Evolutionary conservation across 2,888 invertebrate species (phyloP).

Genomic region (Catocala sponsa): DNA sequence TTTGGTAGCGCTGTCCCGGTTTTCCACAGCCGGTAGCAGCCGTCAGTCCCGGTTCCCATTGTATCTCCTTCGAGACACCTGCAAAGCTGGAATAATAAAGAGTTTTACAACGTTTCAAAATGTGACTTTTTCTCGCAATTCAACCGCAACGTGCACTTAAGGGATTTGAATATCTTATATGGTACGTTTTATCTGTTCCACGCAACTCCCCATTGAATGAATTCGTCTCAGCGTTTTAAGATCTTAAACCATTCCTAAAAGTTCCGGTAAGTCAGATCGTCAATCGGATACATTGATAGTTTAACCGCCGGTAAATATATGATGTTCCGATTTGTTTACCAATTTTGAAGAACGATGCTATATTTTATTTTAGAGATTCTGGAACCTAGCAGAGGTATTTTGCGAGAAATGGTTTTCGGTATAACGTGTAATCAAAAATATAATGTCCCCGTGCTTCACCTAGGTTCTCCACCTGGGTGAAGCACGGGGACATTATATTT

Average conservation of each 20-base stretch:
- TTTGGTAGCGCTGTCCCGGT: conserved; percentile 56
- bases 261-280: conserved; percentile 51
- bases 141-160: conserved; percentile 87
- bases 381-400: too few species aligned
- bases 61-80: conserved; percentile 82
- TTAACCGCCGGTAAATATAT: conserved; percentile 21
- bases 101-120: conserved; percentile 86
- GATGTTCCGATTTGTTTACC: too few species aligned
- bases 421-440: too few species aligned
- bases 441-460: too few species aligned
- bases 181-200: conserved; percentile 82
- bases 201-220: conserved; percentile 71
- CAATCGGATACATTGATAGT: conserved; percentile 39
- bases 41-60: conserved; percentile 71
- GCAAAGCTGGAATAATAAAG: conserved; percentile 85
- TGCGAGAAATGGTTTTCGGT: too few species aligned
- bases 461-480: too few species aligned
- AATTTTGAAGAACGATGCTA: too few species aligned
- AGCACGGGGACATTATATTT: too few species aligned
- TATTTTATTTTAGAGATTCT: too few species aligned
- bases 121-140: conserved; percentile 86
- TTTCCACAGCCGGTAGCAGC: conserved; percentile 51
- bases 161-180: conserved; percentile 88
- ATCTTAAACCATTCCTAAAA: conserved; percentile 72
- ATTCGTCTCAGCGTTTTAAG: conserved; percentile 74